Percentiles rank a stretch among this genome's conserved stretches.
Evolutionary conservation across 2,113 vertebrate genomes (phyloP).

Genomic region (Reinhardtius hippoglossoides): DNA sequence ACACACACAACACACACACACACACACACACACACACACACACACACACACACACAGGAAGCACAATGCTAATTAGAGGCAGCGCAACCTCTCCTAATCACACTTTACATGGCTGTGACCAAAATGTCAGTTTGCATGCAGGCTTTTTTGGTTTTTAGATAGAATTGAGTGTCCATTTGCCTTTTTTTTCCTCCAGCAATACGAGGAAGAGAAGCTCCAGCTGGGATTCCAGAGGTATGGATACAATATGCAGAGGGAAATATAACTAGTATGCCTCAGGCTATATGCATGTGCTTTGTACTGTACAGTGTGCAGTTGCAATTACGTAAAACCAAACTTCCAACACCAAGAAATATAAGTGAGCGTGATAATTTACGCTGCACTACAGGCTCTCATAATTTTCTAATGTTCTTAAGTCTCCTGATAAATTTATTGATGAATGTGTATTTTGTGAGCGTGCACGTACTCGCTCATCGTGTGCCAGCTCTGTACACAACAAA

Average conservation of each 20-base stretch:
- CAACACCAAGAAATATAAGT: slow-evolving; percentile 13
- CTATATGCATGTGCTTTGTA: slow-evolving; percentile 39
- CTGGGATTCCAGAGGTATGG: slow-evolving; percentile 37
- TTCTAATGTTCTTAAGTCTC: slow-evolving; percentile 10
- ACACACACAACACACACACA: slow-evolving; percentile 61
- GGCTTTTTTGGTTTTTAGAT: slow-evolving; percentile 20
- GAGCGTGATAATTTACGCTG: slow-evolving; percentile 10
- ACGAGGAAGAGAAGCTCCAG: slow-evolving; percentile 42
- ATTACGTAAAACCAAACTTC: slow-evolving; percentile 29
- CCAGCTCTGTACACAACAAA: slow-evolving; percentile 64
- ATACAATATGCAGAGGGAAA: slow-evolving; percentile 23
- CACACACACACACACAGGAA: slow-evolving; percentile 26
- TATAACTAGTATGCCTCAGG: slow-evolving; percentile 22
- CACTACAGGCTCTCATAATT: slow-evolving; percentile 11
- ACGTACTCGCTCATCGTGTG: slow-evolving; percentile 35
- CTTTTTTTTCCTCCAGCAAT: slow-evolving; percentile 7
- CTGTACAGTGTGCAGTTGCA: slow-evolving; percentile 40
- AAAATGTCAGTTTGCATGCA: slow-evolving; percentile 70
- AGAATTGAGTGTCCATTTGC: slow-evolving; percentile 32
- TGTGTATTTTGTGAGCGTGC: slow-evolving; percentile 51
- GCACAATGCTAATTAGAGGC: slow-evolving; percentile 77
- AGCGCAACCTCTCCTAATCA: slow-evolving; percentile 72
- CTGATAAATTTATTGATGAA: slow-evolving; percentile 57
- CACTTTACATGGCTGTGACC: slow-evolving; percentile 63
- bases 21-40: slow-evolving; percentile 66